phyloP scores from a whole-genome alignment of 2,888 invertebrate genomes.

The Cephus spinipes region DNA sequence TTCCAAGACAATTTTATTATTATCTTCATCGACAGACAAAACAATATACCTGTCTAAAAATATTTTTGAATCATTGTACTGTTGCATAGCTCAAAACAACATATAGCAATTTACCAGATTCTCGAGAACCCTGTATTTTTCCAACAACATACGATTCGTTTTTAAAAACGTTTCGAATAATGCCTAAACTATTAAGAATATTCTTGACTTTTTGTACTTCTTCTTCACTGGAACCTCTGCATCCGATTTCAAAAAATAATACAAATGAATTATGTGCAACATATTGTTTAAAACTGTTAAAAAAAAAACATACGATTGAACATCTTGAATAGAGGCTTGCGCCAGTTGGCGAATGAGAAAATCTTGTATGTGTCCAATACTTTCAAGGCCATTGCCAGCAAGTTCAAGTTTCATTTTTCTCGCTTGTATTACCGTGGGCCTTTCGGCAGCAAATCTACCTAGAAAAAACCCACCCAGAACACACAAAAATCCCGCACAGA shows the following conservation, averaged over 20 bases:
- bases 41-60: conserved; percentile 57
- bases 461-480: conserved; percentile 67
- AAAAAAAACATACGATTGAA: conserved; percentile 32
- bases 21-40: conserved; percentile 51
- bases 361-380: conserved; percentile 44
- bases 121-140: conserved; percentile 42
- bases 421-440: conserved; percentile 52
- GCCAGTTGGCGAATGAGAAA: conserved; percentile 40
- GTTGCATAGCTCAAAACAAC: background rate
- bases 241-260: background rate
- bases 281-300: background rate
- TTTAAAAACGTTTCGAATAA: conserved; percentile 38
- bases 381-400: conserved; percentile 53
- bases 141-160: conserved; percentile 41
- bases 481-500: conserved; percentile 67
- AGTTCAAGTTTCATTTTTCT: conserved; percentile 51
- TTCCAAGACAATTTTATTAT: conserved; percentile 45
- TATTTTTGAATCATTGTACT: conserved; percentile 1
- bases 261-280: background rate
- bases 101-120: conserved; percentile 38
- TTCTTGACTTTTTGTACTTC: conserved; percentile 32
- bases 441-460: conserved; percentile 66
- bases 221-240: conserved; percentile 10
- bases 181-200: conserved; percentile 27
- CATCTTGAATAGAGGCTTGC: conserved; percentile 33